These are phyloP conservation scores for Platysteira castanea DNA, from an alignment of 2,113 vertebrate species.

Conservation along the genomic window DNA sequence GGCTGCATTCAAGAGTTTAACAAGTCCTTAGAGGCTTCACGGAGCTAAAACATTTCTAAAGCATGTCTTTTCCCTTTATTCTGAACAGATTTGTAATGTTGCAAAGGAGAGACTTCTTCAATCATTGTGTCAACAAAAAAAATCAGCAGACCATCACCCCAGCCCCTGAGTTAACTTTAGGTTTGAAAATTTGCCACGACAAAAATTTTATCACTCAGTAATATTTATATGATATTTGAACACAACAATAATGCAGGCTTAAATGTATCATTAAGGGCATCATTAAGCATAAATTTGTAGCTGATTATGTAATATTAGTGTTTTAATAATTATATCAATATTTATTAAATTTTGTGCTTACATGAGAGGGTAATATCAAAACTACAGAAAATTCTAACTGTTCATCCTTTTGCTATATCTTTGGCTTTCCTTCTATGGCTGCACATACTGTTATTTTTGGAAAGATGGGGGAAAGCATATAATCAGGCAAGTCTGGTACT, in stretches of 20 bases:
- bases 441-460: neutral
- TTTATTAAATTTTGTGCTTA: neutral
- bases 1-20: constrained; percentile 22
- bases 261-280: neutral
- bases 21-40: constrained; percentile 41
- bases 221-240: neutral
- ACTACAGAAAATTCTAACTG: neutral
- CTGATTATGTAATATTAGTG: neutral
- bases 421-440: neutral
- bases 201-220: neutral
- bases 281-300: neutral
- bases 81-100: constrained; percentile 32
- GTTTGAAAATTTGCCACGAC: neutral
- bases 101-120: constrained; percentile 47
- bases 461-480: neutral
- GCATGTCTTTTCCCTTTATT: constrained; percentile 27
- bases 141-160: neutral
- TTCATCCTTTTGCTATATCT: neutral
- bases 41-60: constrained; percentile 53
- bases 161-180: neutral
- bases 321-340: neutral
- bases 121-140: constrained; percentile 14
- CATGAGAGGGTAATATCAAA: neutral
- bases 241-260: neutral
- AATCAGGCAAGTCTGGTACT: neutral